These are phyloP conservation scores for Brachionus manjavacas DNA, from an alignment of 1,140 invertebrate genomes.

Conservation along the genomic window DNA sequence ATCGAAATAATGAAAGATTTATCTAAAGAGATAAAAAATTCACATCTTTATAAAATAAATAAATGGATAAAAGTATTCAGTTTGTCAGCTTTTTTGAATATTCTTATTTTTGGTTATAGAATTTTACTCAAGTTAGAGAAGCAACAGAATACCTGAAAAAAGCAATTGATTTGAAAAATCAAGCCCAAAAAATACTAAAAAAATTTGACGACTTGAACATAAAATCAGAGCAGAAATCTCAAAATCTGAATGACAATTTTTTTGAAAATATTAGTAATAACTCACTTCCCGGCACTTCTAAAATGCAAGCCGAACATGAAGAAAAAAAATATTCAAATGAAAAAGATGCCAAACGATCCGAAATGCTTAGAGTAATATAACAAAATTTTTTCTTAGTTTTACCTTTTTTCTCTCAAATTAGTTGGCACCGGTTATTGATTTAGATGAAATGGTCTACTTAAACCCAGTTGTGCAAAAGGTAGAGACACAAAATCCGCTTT, in stretches of 20 bases:
- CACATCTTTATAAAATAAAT: slow-evolving; percentile 44
- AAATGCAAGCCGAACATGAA: background rate
- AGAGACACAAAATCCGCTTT: background rate
- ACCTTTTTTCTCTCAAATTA: background rate
- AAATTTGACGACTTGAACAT: slow-evolving; percentile 46
- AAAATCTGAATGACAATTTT: background rate
- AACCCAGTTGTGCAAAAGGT: slow-evolving; percentile 2
- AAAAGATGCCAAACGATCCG: background rate
- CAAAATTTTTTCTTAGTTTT: background rate
- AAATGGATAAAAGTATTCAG: slow-evolving; percentile 45
- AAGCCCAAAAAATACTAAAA: slow-evolving; percentile 40
- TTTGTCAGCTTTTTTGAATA: background rate
- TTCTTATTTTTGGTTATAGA: background rate
- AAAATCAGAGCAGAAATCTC: background rate
- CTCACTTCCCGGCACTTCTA: background rate
- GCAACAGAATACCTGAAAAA: slow-evolving; percentile 45
- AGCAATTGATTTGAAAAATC: slow-evolving; percentile 48
- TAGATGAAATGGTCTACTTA: background rate
- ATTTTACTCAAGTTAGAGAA: slow-evolving; percentile 42
- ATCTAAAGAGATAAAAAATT: slow-evolving; percentile 45
- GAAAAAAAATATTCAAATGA: background rate
- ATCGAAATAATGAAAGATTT: slow-evolving; percentile 49
- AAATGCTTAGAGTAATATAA: background rate
- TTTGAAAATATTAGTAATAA: background rate
- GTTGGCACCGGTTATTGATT: background rate